phyloP scores from a whole-genome alignment of 1,140 invertebrate genomes.

The Trachymyrmex cornetzi region DNA sequence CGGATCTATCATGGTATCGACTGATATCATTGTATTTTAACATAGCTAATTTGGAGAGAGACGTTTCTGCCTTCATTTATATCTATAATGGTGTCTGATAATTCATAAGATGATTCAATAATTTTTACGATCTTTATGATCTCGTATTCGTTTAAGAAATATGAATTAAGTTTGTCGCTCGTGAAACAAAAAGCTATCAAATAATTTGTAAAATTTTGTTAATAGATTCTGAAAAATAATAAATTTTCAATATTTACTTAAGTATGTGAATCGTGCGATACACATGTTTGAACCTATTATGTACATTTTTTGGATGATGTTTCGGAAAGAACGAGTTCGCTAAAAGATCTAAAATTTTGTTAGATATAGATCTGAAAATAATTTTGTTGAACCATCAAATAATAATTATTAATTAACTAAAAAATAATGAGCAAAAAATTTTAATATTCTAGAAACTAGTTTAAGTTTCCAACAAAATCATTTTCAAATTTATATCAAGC shows the following conservation, averaged over 20 bases:
- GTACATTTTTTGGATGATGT: not conserved
- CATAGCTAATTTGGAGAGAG: not conserved
- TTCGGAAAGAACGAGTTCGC: too few species aligned
- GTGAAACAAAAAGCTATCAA: not conserved
- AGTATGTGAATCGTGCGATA: too few species aligned
- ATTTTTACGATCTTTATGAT: not conserved
- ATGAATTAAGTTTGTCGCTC: not conserved
- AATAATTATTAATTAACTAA: too few species aligned
- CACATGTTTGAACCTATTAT: not conserved
- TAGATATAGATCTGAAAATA: too few species aligned
- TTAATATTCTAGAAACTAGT: too few species aligned
- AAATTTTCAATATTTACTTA: not conserved
- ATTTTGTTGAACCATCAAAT: too few species aligned
- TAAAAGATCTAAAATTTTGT: too few species aligned
- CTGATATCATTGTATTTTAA: slow-evolving; percentile 46
- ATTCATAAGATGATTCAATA: not conserved
- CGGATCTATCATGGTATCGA: slow-evolving; percentile 37
- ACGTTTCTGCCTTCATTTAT: not conserved
- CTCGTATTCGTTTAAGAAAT: not conserved
- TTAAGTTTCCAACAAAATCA: too few species aligned
- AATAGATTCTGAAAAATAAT: not conserved
- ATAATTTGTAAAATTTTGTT: slow-evolving; percentile 4
- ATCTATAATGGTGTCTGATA: not conserved
- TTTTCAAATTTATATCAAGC: too few species aligned
- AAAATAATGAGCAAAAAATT: too few species aligned